Percentiles rank a stretch among this genome's conserved stretches.
These are phyloP conservation scores for Trochalopteron elliotii DNA, from an alignment of 2,113 vertebrate genomes.

Conservation along the genomic window DNA sequence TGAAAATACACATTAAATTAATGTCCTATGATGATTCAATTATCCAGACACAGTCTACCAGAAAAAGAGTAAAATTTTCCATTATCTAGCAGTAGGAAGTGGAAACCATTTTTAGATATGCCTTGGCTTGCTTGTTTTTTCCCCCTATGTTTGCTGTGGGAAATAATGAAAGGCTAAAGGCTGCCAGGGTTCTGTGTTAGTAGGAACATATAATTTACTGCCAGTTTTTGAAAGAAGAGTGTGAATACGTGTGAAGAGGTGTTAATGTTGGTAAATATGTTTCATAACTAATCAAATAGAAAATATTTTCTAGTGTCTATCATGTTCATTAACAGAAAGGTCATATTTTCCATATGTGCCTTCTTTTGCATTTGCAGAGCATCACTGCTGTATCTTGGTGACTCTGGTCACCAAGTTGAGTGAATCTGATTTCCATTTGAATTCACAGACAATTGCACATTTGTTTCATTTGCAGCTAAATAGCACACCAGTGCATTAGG, in stretches of 20 bases:
- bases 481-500: not conserved
- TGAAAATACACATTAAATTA: not conserved
- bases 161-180: slow-evolving; percentile 41
- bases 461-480: not conserved
- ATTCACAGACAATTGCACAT: not conserved
- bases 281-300: slow-evolving; percentile 2
- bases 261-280: not conserved
- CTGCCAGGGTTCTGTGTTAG: not conserved
- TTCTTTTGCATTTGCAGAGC: not conserved
- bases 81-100: not conserved
- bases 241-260: not conserved
- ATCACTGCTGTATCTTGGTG: not conserved
- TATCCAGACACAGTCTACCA: not conserved
- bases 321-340: slow-evolving; percentile 50
- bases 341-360: not conserved
- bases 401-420: not conserved
- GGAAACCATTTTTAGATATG: not conserved
- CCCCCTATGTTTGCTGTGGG: not conserved
- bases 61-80: not conserved
- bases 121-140: not conserved
- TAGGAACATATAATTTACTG: slow-evolving; percentile 27
- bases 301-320: slow-evolving; percentile 1
- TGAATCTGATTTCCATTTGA: not conserved
- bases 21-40: not conserved
- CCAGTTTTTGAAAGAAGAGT: slow-evolving; percentile 10